Base-by-base conservation (phyloP, 37 sponge, comb jelly and placozoan species). In the Lycopodina hypogea region DNA sequence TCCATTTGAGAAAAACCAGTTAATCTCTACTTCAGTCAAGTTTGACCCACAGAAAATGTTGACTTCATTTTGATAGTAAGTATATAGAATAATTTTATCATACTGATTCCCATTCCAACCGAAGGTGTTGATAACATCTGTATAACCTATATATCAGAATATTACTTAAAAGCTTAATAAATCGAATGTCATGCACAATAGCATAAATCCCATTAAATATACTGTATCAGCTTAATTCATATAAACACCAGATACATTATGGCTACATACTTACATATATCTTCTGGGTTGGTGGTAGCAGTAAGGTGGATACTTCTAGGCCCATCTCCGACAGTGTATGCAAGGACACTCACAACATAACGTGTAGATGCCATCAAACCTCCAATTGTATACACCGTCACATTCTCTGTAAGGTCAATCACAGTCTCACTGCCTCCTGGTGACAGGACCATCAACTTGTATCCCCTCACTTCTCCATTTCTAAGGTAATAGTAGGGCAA, bases 241-340 rank as follows among this genome's bases (percentile, higher is more conserved):
- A 45, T 45, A 45, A 12, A 45, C 8, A 45, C 48, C 9, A 45
- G 48, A 45, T 45, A 45, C 48, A 12, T 45, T 45, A 45, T 45
- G 8, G 18, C 18, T 60, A 6, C 24, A 30, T 23, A 41, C 70
- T 70, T 35, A 70, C 70, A 70, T 50, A 42, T 53, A 55, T 29
- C 74, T 17, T 32, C 1, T 51, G 53, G 3, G 45, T 55, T 42
- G 9, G 76, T 76, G 15, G 22, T 8, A 18, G 37, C 82, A 37
- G 67, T 64, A 11, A 82, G 28, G 29, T 48, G 56, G 26, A 74
- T 61, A 29, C 53, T 51, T 24, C 82, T 62, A 14, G 75, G 74
- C 1, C 82, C 82, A 74, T 74, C 75, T n/a, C 55, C 55, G 0
- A 64, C 64, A n/a, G 82, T 74, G 41, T 74, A 58, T 7, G 82